Evolutionary conservation across 2,888 invertebrate species (phyloP).

Genomic region (Adelphocoris suturalis): DNA sequence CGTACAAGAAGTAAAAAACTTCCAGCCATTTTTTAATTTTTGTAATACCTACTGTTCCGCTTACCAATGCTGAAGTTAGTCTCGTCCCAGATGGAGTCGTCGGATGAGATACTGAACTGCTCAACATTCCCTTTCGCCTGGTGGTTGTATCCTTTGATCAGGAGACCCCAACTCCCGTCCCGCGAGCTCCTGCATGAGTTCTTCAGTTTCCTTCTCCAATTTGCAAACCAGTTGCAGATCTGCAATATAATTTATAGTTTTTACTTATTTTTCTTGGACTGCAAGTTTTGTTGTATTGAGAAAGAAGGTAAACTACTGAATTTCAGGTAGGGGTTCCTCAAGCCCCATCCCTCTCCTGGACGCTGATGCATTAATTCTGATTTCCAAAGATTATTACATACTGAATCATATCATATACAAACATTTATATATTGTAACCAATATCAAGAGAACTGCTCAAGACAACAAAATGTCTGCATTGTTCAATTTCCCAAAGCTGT

Average conservation of each 20-base stretch:
- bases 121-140: slow-evolving; percentile 89
- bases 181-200: slow-evolving; percentile 82
- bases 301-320: background rate
- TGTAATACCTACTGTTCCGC: background rate
- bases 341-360: too few species aligned
- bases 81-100: slow-evolving; percentile 89
- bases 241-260: slow-evolving; percentile 77
- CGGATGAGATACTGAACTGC: slow-evolving; percentile 88
- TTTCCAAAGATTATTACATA: too few species aligned
- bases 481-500: too few species aligned
- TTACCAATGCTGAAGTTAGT: slow-evolving; percentile 68
- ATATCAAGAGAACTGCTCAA: too few species aligned
- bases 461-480: too few species aligned
- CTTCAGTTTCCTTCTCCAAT: slow-evolving; percentile 88
- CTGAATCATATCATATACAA: too few species aligned
- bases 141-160: slow-evolving; percentile 75
- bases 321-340: too few species aligned
- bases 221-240: slow-evolving; percentile 92
- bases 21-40: too few species aligned
- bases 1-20: too few species aligned
- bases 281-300: background rate
- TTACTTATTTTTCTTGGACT: background rate
- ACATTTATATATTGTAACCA: too few species aligned
- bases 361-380: too few species aligned
- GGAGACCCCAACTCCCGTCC: slow-evolving; percentile 79